A percentile compares a stretch with the other conserved stretches of the same genome.
phyloP scores from a whole-genome alignment of 2,113 vertebrate genomes.

The Barbus barbus region DNA sequence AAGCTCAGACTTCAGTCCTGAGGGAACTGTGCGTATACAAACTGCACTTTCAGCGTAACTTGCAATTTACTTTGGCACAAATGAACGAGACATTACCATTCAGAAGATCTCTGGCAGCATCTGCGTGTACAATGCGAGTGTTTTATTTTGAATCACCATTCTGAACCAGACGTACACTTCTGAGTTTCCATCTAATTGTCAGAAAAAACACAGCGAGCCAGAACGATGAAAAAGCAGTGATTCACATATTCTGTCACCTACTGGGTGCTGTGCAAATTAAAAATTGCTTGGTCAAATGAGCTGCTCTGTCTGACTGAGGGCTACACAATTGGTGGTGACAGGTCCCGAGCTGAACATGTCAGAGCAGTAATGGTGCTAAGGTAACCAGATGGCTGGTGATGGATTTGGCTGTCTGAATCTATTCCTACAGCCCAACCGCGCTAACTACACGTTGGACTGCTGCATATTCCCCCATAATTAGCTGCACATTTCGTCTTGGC shows the following conservation, averaged over 20 bases:
- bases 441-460: slow-evolving; percentile 37
- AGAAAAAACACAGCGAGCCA: slow-evolving; percentile 38
- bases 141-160: slow-evolving; percentile 33
- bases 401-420: slow-evolving; percentile 64
- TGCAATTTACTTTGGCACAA: slow-evolving; percentile 16
- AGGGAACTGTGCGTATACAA: slow-evolving; percentile 2
- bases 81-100: slow-evolving; percentile 29
- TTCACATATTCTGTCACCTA: slow-evolving; percentile 52
- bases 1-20: background rate
- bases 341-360: slow-evolving; percentile 59
- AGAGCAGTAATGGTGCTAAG: slow-evolving; percentile 55
- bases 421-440: slow-evolving; percentile 48
- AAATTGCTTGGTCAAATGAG: slow-evolving; percentile 63
- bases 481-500: slow-evolving; percentile 43
- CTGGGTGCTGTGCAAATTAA: slow-evolving; percentile 53
- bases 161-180: slow-evolving; percentile 35
- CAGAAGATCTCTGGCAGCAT: slow-evolving; percentile 31
- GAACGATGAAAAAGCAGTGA: slow-evolving; percentile 46
- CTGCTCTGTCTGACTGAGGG: slow-evolving; percentile 56
- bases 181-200: slow-evolving; percentile 52
- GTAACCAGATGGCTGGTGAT: slow-evolving; percentile 57
- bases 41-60: slow-evolving; percentile 16
- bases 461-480: slow-evolving; percentile 60
- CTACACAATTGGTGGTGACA: slow-evolving; percentile 58
- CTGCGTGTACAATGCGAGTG: slow-evolving; percentile 17